A percentile compares a stretch with the other conserved stretches of the same genome.
These are phyloP conservation scores for Heliothis peltigera DNA, from an alignment of 2,888 invertebrate genomes.

Conservation along the genomic window DNA sequence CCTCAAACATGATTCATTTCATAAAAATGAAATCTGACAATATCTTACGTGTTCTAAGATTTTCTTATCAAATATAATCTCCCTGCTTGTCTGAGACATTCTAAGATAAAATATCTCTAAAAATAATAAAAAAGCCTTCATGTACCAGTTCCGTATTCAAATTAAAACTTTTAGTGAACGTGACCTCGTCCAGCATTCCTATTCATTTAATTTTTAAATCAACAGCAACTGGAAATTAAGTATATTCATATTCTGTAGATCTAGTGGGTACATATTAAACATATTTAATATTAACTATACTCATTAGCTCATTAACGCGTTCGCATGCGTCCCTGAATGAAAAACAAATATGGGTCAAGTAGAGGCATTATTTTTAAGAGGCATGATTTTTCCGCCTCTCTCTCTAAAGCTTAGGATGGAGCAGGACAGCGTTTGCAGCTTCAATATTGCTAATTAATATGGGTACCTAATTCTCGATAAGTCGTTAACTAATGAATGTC, in stretches of 20 bases:
- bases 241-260: constrained; percentile 10
- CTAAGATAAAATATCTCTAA: constrained; percentile 42
- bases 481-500: constrained; percentile 39
- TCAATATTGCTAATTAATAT: constrained; percentile 20
- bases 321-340: constrained; percentile 25
- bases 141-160: constrained; percentile 9
- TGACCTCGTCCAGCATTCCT: constrained; percentile 2
- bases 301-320: constrained; percentile 14
- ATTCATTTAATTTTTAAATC: constrained; percentile 5
- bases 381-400: constrained; percentile 1
- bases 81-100: constrained; percentile 9
- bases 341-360: constrained; percentile 34
- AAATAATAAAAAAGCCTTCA: constrained; percentile 27
- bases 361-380: not conserved
- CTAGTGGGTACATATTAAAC: constrained; percentile 11
- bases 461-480: not conserved
- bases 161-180: constrained; percentile 8
- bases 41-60: constrained; percentile 21
- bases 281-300: constrained; percentile 28
- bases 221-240: constrained; percentile 10
- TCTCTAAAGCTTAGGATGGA: not conserved
- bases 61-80: constrained; percentile 18
- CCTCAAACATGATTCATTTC: not conserved
- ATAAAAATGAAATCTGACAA: constrained; percentile 9
- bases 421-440: constrained; percentile 5